Percentiles rank a stretch among this genome's conserved stretches.
Evolutionary conservation across 1,140 invertebrate genomes (phyloP).

Genomic region (Cyclargus thomasi): DNA sequence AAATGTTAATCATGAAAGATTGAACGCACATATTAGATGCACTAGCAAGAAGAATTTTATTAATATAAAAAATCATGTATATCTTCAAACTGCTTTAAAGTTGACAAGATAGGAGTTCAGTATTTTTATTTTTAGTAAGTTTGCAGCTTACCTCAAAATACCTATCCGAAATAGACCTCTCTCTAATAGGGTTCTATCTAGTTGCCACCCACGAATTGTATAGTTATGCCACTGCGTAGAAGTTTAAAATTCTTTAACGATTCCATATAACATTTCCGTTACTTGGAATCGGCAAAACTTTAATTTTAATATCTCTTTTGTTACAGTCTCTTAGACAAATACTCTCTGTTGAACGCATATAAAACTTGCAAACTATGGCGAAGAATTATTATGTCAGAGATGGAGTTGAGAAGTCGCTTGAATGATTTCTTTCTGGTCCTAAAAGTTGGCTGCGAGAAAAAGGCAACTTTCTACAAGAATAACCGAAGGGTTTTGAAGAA

Average conservation of each 20-base stretch:
- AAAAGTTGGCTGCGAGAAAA: slow-evolving; percentile 42
- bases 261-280: not conserved
- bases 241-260: not conserved
- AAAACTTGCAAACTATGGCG: slow-evolving; percentile 38
- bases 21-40: too few relatives aligned
- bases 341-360: slow-evolving; percentile 36
- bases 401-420: slow-evolving; percentile 38
- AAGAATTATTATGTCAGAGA: slow-evolving; percentile 46
- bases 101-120: too few relatives aligned
- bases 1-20: too few relatives aligned
- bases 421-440: slow-evolving; percentile 45
- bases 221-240: too few relatives aligned
- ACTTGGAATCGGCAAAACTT: not conserved
- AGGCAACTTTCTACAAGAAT: slow-evolving; percentile 41
- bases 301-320: slow-evolving; percentile 14
- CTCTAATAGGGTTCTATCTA: too few relatives aligned
- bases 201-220: too few relatives aligned
- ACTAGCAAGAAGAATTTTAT: too few relatives aligned
- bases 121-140: too few relatives aligned
- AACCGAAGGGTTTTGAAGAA: slow-evolving; percentile 40
- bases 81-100: too few relatives aligned
- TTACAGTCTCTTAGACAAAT: slow-evolving; percentile 46
- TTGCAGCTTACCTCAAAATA: too few relatives aligned
- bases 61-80: too few relatives aligned
- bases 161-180: too few relatives aligned